Evolutionary conservation across 2,113 vertebrate genomes (phyloP).

Genomic region (Ceuthmochares aereus): DNA sequence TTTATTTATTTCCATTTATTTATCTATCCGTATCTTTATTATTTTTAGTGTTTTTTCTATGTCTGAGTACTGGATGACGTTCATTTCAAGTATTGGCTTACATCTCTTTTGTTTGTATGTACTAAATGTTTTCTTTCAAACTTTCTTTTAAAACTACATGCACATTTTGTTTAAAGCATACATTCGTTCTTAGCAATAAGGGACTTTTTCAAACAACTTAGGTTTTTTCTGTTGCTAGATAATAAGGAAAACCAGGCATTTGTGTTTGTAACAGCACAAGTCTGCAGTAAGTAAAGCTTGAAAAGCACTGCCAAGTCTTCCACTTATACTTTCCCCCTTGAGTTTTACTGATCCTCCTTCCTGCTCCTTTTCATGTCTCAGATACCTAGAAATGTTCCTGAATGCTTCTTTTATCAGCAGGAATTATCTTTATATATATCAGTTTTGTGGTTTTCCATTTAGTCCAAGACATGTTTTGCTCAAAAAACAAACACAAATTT

Average conservation of each 20-base stretch:
- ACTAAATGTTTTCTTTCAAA: not conserved
- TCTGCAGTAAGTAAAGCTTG: not conserved
- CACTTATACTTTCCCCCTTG: not conserved
- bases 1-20: not conserved
- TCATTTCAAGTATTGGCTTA: not conserved
- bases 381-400: not conserved
- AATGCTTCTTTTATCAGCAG: slow-evolving; percentile 6
- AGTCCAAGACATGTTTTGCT: not conserved
- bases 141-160: not conserved
- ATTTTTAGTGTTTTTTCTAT: not conserved
- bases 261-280: not conserved
- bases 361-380: not conserved
- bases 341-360: not conserved
- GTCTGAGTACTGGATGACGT: not conserved
- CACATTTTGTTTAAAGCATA: not conserved
- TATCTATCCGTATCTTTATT: not conserved
- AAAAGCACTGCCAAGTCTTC: not conserved
- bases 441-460: not conserved
- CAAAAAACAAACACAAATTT: not conserved
- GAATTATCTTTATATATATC: not conserved
- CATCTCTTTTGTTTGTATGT: not conserved
- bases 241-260: not conserved
- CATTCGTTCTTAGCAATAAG: not conserved
- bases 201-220: not conserved
- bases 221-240: not conserved